These are phyloP conservation scores for Tromatobia lineatoria DNA, from an alignment of 2,888 invertebrate genomes.

Conservation along the genomic window DNA sequence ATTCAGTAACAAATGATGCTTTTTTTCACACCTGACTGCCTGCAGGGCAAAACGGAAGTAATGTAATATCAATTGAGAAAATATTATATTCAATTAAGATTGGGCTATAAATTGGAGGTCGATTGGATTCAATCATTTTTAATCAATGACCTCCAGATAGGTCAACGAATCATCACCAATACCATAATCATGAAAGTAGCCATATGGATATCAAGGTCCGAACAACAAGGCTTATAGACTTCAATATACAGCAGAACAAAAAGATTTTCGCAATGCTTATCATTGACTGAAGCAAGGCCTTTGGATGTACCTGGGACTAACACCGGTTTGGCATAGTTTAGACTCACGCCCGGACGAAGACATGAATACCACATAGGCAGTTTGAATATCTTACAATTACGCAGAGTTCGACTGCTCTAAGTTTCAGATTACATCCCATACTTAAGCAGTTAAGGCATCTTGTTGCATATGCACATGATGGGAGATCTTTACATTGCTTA, in stretches of 20 bases:
- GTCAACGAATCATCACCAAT: background rate
- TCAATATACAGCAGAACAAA: background rate
- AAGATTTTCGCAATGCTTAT: conserved; percentile 9
- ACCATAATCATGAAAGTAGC: background rate
- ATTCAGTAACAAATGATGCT: background rate
- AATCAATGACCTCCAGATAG: background rate
- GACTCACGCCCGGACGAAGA: background rate
- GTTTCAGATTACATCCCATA: too few relatives aligned
- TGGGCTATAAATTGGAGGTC: background rate
- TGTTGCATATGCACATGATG: too few relatives aligned
- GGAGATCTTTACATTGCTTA: too few relatives aligned
- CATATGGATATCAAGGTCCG: background rate
- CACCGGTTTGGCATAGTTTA: conserved; percentile 13
- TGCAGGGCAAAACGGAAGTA: too few relatives aligned
- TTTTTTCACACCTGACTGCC: too few relatives aligned
- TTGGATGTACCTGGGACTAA: background rate
- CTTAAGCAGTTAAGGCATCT: too few relatives aligned
- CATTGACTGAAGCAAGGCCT: too few relatives aligned
- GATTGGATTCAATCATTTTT: background rate
- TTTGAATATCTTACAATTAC: background rate
- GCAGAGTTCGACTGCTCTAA: too few relatives aligned
- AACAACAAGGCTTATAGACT: background rate
- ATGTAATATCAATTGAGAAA: too few relatives aligned
- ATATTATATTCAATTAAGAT: background rate
- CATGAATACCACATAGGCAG: background rate